Base-by-base conservation (phyloP, 2,113 vertebrate genomes). In the Myotis yumanensis region DNA sequence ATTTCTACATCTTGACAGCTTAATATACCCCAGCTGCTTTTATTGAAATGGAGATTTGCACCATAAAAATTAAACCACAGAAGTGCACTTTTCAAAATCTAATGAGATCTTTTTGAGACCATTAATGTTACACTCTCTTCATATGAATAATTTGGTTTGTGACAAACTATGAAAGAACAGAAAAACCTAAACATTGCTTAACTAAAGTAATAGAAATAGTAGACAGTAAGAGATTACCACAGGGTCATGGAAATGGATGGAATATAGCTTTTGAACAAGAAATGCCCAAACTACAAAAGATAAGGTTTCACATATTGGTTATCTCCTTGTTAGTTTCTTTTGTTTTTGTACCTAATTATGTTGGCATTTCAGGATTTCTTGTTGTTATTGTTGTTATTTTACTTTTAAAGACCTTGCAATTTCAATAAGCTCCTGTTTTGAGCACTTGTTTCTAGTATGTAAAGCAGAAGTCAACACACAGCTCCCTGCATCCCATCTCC, bases 11-110 rank as follows among this genome's bases (percentile, higher is more conserved):
- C 35, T 82, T 69, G 22, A 43, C 25, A 68, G 40, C 32, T 76
- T 85, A 86, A 82, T 43, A 14, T 57, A 76, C 46, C 51, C 51
- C 32, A 89, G 1, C 28, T 88, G 40, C n/a, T 85, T 90, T 62
- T 72, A 62, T 11, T 62, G 15, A 75, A 95, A 84, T 69, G 20
- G 90, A 96, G n/a, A 71, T 89, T 83, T 71, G 30, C 40, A 48
- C 64, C 59, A 30, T 90, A 88, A 93, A 92, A 77, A 82, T 25
- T 46, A 89, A 85, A 71, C 25, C 57, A 37, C 80, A 77, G 85
- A 92, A 76, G 66, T 84, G 25, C 77, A 51, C 7, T 66, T 94
- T 94, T 83, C 40, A 46, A 95, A 81, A 86, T 66, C 72, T 82
- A 73, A 57, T 51, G 22, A 32, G 59, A 43, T 73, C 25, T 92